Evolutionary conservation across 2,888 invertebrate species (phyloP).

Genomic region (Hemistola chrysoprasaria): DNA sequence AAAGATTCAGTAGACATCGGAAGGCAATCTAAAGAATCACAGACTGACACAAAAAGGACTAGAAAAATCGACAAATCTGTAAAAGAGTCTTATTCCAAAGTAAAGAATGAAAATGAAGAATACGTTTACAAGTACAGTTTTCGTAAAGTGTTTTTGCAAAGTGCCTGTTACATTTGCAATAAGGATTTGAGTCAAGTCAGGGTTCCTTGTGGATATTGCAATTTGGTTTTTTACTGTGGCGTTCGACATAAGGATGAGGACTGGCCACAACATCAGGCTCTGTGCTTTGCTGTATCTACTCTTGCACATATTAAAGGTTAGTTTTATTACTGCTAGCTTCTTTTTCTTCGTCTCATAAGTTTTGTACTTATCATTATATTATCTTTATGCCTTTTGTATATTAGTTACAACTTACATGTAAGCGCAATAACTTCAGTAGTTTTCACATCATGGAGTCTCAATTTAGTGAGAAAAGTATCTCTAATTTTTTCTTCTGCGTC

Average conservation of each 20-base stretch:
- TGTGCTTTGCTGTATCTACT: slow-evolving; percentile 84
- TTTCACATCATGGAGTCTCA: too few species aligned
- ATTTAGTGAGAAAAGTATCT: too few species aligned
- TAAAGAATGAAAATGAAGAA: slow-evolving; percentile 80
- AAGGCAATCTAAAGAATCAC: slow-evolving; percentile 56
- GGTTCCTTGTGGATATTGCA: slow-evolving; percentile 76
- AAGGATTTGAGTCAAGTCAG: slow-evolving; percentile 52
- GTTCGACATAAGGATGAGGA: slow-evolving; percentile 83
- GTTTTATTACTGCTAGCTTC: too few species aligned
- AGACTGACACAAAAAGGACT: slow-evolving; percentile 49
- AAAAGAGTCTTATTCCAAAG: slow-evolving; percentile 48
- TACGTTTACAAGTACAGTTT: slow-evolving; percentile 85
- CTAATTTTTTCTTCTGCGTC: too few species aligned
- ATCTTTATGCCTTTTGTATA: too few species aligned
- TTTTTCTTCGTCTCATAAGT: too few species aligned
- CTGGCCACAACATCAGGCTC: slow-evolving; percentile 77
- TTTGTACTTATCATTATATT: too few species aligned
- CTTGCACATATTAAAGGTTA: slow-evolving; percentile 80
- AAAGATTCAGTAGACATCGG: slow-evolving; percentile 63
- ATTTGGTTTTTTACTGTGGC: slow-evolving; percentile 85
- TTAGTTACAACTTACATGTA: too few species aligned
- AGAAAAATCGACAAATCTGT: slow-evolving; percentile 39
- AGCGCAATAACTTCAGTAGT: too few species aligned
- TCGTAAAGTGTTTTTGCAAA: slow-evolving; percentile 83
- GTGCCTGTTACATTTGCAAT: slow-evolving; percentile 80